Conservation (phyloP, 2,888 invertebrate species). For the Noctua pronuba region DNA sequence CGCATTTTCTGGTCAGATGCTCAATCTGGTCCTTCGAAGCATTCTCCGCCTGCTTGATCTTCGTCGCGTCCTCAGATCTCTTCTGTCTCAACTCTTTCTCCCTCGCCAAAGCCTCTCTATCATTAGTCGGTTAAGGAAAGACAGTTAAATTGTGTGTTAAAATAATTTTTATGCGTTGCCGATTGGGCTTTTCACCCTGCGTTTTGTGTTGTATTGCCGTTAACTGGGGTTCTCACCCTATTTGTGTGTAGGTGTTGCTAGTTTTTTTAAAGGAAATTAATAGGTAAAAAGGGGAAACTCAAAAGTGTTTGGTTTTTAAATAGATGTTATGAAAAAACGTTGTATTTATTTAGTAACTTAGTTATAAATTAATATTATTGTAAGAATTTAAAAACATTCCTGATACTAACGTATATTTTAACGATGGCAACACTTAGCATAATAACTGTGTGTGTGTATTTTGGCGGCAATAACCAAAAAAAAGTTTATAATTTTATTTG, state of each 20-base stretch:
- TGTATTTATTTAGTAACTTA: conserved; percentile 27
- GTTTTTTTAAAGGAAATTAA: conserved; percentile 51
- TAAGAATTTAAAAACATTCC: neutral
- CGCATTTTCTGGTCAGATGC: conserved; percentile 91
- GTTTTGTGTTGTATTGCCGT: conserved; percentile 12
- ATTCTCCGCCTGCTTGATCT: conserved; percentile 85
- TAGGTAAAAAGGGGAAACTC: conserved; percentile 26
- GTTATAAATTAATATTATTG: conserved; percentile 22
- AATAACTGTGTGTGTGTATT: conserved; percentile 6
- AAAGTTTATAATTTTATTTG: neutral
- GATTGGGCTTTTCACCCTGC: conserved; percentile 24
- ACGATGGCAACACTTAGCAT: conserved; percentile 14
- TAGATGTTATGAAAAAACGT: conserved; percentile 15
- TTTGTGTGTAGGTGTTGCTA: conserved; percentile 43
- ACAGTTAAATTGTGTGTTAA: conserved; percentile 52
- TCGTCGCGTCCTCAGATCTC: conserved; percentile 83
- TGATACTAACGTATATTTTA: neutral
- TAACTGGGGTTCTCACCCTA: conserved; percentile 1
- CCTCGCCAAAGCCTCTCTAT: conserved; percentile 87
- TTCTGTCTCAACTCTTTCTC: conserved; percentile 84
- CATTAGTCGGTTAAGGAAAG: conserved; percentile 75
- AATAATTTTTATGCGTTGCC: conserved; percentile 56
- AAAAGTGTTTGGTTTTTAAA: conserved; percentile 10
- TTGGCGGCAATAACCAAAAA: conserved; percentile 35
- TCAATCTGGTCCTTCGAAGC: conserved; percentile 90